These are phyloP conservation scores for Pseudomyrmex cubaensis DNA, from an alignment of 1,140 invertebrate genomes.

Conservation along the genomic window DNA sequence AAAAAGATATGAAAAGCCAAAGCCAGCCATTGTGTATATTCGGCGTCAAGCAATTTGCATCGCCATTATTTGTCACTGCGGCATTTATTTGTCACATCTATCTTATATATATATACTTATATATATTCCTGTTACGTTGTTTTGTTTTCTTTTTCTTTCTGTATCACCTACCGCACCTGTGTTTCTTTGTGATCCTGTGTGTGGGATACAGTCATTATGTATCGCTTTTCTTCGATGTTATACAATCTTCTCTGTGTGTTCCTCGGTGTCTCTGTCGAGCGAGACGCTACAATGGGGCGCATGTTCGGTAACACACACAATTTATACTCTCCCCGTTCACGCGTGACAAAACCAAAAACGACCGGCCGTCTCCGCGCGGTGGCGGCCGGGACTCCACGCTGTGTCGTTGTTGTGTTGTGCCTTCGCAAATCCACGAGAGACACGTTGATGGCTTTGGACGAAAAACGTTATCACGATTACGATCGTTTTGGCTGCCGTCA, in stretches of 20 bases:
- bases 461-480: slow-evolving; percentile 45
- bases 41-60: slow-evolving; percentile 52
- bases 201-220: slow-evolving; percentile 42
- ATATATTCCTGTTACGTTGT: slow-evolving; percentile 22
- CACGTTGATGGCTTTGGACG: slow-evolving; percentile 42
- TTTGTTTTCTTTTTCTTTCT: slow-evolving; percentile 34
- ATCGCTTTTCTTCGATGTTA: slow-evolving; percentile 32
- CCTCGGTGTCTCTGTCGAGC: slow-evolving; percentile 34
- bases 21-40: slow-evolving; percentile 27
- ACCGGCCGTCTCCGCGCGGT: slow-evolving; percentile 10
- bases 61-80: slow-evolving; percentile 44
- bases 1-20: slow-evolving; percentile 15
- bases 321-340: neutral
- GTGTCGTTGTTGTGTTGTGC: slow-evolving; percentile 23
- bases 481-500: slow-evolving; percentile 57
- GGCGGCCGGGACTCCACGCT: neutral
- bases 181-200: slow-evolving; percentile 24
- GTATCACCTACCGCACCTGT: slow-evolving; percentile 21
- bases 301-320: slow-evolving; percentile 9
- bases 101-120: no score
- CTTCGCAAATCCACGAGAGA: slow-evolving; percentile 37
- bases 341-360: slow-evolving; percentile 10
- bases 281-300: slow-evolving; percentile 42
- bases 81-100: slow-evolving; percentile 27
- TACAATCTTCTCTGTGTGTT: slow-evolving; percentile 14